Evolutionary conservation across 37 sponge, comb jelly and placozoan genomes (phyloP), one percentile per base, ranked within the genome.

Genomic region (Ephydatia muelleri): DNA sequence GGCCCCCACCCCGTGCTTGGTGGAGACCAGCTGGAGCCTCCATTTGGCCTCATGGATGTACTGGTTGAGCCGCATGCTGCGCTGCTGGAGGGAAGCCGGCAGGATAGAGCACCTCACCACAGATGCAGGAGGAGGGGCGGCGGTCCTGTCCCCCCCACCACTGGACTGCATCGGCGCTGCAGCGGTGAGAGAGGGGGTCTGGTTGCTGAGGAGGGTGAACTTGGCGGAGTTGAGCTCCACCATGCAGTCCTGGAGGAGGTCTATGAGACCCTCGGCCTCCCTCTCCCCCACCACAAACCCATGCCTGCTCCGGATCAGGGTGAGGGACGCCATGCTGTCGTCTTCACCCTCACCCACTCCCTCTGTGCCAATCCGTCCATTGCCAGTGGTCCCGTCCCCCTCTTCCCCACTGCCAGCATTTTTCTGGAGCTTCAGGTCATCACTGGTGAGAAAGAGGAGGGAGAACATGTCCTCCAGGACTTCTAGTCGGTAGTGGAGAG

Each of bases 391-490:
- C 6, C 27, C 70, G 35, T 31, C 74, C 34, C 74, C 74, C 25
- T 67, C 81, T 9, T 43, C 43, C 70, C 27, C 39, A 68, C n/a
- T 21, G 23, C 36, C 70, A n/a, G n/a, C n/a, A 43, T 43, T 43
- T 6, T 82, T 68, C 28, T 34, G 47, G 49, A 23, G 68, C 25
- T 40, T 72, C 0, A 92, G 73, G 67, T 97, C 92, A 9, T 84
- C 87, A 75, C 88, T 75, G 25, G 90, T 85, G 40, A 97, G 85
- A 48, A 97, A 93, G 5, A 97, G 77, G 5, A 97, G 87, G 27
- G 98, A 94, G 66, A 95, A 97, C 5, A 97, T 91, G 77, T 97
- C 86, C 83, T 97, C 98, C 77, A 97, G 68, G 19, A 97, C 81
- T 70, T 97, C 98, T n/a, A 97, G 84, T 5, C 93, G 91, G 38